A percentile compares a stretch with the other conserved stretches of the same genome.
Evolutionary conservation across 2,888 invertebrate species (phyloP).

Genomic region (Caenorhabditis sulstoni): DNA sequence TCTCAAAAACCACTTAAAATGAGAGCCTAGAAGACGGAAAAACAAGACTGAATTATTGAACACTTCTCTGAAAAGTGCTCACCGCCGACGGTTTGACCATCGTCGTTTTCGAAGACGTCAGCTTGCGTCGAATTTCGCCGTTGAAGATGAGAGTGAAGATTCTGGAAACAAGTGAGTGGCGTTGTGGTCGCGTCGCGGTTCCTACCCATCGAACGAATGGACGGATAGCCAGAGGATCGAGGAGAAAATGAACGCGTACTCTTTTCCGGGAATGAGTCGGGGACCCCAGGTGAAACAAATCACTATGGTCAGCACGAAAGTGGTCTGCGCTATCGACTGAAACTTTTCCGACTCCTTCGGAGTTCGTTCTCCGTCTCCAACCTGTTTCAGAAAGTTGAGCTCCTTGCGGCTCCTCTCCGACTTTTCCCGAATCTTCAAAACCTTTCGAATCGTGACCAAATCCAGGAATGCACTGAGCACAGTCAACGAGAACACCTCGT

Average conservation of each 20-base stretch:
- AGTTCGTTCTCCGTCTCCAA: not conserved
- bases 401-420: constrained; percentile 20
- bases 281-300: constrained; percentile 42
- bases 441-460: constrained; percentile 26
- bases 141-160: constrained; percentile 31
- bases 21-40: not conserved
- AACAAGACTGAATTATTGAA: constrained; percentile 20
- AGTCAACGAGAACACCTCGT: constrained; percentile 30
- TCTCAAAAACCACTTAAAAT: too few relatives aligned
- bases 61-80: constrained; percentile 2
- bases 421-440: constrained; percentile 14
- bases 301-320: constrained; percentile 23
- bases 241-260: constrained; percentile 37
- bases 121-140: constrained; percentile 17
- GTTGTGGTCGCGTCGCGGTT: not conserved
- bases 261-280: constrained; percentile 12
- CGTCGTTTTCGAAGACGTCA: not conserved
- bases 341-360: not conserved
- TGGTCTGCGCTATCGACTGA: constrained; percentile 37
- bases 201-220: constrained; percentile 34
- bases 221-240: constrained; percentile 38
- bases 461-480: constrained; percentile 19
- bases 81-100: not conserved
- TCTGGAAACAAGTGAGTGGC: constrained; percentile 10
- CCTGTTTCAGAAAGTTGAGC: constrained; percentile 36